Conservation (phyloP, 2,113 vertebrate species). For the Struthidea cinerea region DNA sequence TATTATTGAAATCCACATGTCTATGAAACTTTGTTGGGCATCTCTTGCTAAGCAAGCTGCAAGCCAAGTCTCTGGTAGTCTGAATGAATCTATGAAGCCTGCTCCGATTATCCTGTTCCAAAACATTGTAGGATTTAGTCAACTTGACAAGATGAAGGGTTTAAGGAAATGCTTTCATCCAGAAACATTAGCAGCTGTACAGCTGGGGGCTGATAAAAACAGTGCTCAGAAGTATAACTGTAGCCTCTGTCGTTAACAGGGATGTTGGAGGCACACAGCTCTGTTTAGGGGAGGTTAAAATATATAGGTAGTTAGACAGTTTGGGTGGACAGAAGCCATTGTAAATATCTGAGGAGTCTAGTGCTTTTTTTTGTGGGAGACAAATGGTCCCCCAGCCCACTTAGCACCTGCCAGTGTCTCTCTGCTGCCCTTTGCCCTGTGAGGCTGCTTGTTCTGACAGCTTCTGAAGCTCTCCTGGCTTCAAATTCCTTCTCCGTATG, state of each 20-base stretch:
- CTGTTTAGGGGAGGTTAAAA: neutral
- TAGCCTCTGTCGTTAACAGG: neutral
- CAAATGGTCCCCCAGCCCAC: constrained; percentile 33
- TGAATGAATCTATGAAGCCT: neutral
- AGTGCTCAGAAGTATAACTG: neutral
- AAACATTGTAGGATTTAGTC: constrained; percentile 1
- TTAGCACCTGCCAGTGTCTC: constrained; percentile 51
- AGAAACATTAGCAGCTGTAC: neutral
- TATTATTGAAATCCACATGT: neutral
- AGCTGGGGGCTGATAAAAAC: neutral
- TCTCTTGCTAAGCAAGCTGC: neutral
- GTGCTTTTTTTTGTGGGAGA: neutral
- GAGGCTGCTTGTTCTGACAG: neutral
- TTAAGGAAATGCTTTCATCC: constrained; percentile 3
- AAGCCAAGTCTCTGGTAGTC: neutral
- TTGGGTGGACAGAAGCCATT: neutral
- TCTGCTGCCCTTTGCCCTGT: constrained; percentile 40
- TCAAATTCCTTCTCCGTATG: constrained; percentile 53
- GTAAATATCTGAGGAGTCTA: constrained; percentile 5
- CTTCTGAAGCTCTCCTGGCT: constrained; percentile 8
- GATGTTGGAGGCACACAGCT: neutral
- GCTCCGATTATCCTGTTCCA: neutral
- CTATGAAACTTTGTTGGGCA: neutral
- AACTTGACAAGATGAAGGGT: neutral
- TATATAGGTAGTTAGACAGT: neutral